These are phyloP conservation scores for Agrypnia vestita DNA, from an alignment of 1,140 invertebrate species.

Conservation along the genomic window DNA sequence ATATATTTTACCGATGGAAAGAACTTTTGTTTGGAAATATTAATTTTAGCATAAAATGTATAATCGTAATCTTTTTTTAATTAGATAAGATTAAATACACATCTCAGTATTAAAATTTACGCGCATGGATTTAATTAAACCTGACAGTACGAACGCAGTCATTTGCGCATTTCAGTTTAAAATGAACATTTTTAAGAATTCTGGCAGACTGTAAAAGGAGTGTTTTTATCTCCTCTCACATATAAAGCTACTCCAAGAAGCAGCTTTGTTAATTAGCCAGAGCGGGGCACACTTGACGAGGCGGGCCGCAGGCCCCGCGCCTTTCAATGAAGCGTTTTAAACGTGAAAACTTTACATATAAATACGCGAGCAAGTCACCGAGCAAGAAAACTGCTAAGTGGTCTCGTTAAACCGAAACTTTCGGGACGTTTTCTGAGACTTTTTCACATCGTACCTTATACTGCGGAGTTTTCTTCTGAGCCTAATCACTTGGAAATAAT, in stretches of 20 bases:
- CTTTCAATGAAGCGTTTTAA: neutral
- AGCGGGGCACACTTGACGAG: neutral
- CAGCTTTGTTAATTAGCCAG: conserved; percentile 5
- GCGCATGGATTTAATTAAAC: too few relatives aligned
- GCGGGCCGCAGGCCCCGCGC: neutral
- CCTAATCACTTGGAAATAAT: neutral
- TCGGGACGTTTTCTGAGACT: neutral
- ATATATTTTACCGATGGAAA: too few relatives aligned
- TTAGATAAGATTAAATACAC: too few relatives aligned
- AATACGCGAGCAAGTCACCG: neutral
- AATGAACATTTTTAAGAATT: too few relatives aligned
- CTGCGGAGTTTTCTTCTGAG: neutral
- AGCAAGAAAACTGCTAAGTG: neutral
- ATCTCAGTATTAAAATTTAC: too few relatives aligned
- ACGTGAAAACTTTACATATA: conserved; percentile 1
- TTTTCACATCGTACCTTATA: neutral
- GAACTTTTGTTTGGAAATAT: too few relatives aligned
- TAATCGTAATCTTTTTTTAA: too few relatives aligned
- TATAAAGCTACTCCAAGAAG: neutral
- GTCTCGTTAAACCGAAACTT: neutral
- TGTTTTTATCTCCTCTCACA: neutral
- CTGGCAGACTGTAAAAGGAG: neutral
- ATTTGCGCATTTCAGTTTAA: too few relatives aligned
- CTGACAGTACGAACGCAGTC: too few relatives aligned
- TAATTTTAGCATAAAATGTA: too few relatives aligned